Base-by-base conservation (phyloP, 2,113 vertebrate genomes). In the Esox niger region DNA sequence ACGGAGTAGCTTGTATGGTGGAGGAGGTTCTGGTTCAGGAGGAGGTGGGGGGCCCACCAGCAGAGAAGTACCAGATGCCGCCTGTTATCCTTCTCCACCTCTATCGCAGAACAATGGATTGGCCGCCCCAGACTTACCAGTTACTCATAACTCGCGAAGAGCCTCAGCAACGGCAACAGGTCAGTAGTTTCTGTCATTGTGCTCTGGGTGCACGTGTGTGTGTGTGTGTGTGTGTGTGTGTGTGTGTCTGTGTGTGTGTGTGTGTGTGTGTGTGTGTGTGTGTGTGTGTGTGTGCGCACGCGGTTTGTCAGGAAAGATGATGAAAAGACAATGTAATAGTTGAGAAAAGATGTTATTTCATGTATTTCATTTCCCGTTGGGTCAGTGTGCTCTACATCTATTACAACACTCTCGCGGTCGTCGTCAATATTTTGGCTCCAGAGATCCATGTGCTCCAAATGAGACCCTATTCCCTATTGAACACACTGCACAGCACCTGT, bases 1-100 rank as follows among this genome's bases (percentile, higher is more conserved):
- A 83, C 86, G 95, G 79, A 79, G 62, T 58, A 87, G 82, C 64
- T 23, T 95, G 59, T 95, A 96, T 10, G 91, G 93, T 4, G 54
- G 47, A 29, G 49, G 38, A 43, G 64, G 27, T 59, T 58, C 26
- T 29, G n/a, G 15, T 15, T 27, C 3, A 11, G 46, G 25, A 58
- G 63, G 13, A 9, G 57, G 58, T 43, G 43, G 43, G 29, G 47
- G 26, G 27, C 38, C 33, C 1, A 46, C 29, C 43, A 71, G 29
- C 26, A n/a, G 11, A 10, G 73, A 75, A 20, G 29, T 9, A 26
- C 70, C 20, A 47, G 79, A 29, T 64, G 38, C 67, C 15, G 49
- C 31, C 2, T 21, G 62, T 27, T 75, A 70, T 38, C 23, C 70
- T 30, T 23, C 79, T 43, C 68, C 72, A 25, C 27, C 27, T 20